Evolutionary conservation across 2,888 invertebrate genomes (phyloP).

Genomic region (Strigamia maritima): DNA sequence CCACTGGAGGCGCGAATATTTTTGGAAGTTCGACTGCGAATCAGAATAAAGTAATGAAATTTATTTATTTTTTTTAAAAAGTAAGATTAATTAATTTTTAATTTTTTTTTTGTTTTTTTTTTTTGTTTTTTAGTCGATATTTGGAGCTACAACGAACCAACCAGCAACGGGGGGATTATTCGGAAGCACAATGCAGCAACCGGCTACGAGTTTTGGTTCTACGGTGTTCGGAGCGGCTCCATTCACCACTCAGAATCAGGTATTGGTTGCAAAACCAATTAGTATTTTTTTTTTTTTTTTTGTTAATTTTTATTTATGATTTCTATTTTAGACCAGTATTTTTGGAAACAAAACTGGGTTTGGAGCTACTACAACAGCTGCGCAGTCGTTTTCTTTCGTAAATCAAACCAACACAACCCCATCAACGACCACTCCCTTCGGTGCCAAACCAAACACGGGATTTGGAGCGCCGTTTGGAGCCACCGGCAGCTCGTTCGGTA

Average conservation of each 20-base stretch:
- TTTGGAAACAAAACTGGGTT: constrained; percentile 42
- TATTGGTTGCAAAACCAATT: neutral
- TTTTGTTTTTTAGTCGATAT: neutral
- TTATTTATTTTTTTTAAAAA: neutral
- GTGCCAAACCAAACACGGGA: constrained; percentile 48
- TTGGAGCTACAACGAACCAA: constrained; percentile 37
- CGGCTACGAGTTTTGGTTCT: neutral
- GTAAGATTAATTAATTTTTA: neutral
- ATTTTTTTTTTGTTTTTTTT: neutral
- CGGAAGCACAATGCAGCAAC: constrained; percentile 47
- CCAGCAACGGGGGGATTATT: constrained; percentile 51
- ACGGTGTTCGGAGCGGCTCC: constrained; percentile 13
- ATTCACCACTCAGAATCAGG: neutral
- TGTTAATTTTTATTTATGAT: constrained; percentile 19
- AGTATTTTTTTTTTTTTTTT: neutral
- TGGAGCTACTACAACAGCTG: constrained; percentile 46
- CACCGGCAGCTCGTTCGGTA: constrained; percentile 54
- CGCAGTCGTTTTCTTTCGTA: constrained; percentile 44
- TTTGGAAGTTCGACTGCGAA: neutral
- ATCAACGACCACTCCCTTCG: constrained; percentile 53
- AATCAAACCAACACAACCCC: constrained; percentile 46
- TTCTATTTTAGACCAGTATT: constrained; percentile 37
- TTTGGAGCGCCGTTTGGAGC: constrained; percentile 56
- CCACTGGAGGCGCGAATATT: neutral
- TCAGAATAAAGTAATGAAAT: neutral